phyloP scores from a whole-genome alignment of 2,888 invertebrate genomes.

The Amblyjoppa proteus region DNA sequence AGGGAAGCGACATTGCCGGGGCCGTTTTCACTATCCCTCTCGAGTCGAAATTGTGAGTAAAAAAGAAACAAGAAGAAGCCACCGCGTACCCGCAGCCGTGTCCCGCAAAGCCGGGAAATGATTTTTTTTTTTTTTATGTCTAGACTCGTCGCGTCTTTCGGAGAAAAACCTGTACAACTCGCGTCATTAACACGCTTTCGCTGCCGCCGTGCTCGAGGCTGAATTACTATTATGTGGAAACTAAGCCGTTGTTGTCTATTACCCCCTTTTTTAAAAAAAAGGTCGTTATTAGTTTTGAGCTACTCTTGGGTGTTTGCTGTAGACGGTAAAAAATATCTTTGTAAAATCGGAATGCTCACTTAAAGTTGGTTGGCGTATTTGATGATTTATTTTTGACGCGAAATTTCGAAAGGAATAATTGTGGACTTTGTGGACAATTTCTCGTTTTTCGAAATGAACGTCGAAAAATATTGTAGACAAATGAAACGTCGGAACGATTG shows the following conservation, averaged over 20 bases:
- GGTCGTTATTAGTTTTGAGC: neutral
- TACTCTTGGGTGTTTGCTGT: neutral
- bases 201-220: constrained; percentile 6
- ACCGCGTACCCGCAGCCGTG: constrained; percentile 9
- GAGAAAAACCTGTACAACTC: neutral
- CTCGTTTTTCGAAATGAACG: no score
- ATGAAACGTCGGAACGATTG: no score
- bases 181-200: constrained; percentile 29
- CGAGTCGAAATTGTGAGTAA: constrained; percentile 40
- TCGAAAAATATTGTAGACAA: no score
- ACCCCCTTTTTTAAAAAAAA: neutral
- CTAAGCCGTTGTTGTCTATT: neutral
- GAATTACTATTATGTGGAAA: neutral
- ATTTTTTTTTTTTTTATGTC: constrained; percentile 5
- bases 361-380: no score
- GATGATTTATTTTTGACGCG: no score
- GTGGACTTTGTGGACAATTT: no score
- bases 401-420: no score
- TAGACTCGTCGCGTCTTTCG: constrained; percentile 16
- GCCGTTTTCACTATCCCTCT: constrained; percentile 35
- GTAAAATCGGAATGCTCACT: no score
- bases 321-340: no score
- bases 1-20: neutral
- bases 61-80: constrained; percentile 9
- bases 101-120: constrained; percentile 23